Evolutionary conservation across 2,888 invertebrate species (phyloP), one percentile per base, ranked within the genome.

Genomic region (Caenorhabditis parvicauda): DNA sequence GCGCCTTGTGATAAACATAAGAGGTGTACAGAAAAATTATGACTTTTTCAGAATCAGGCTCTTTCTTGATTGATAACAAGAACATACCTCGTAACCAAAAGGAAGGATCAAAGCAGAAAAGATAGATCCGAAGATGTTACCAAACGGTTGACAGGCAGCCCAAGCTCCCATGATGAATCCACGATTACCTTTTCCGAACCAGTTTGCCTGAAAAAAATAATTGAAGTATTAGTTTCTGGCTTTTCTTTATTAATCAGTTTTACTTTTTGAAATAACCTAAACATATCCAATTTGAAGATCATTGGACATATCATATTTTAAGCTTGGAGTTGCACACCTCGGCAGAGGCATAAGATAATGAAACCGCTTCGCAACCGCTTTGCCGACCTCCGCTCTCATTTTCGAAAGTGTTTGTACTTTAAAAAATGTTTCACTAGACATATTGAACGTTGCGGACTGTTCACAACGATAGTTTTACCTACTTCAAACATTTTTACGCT

Each of bases 101-200:
- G 82, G 77, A 17, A 85, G 72, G 2, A 84, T 82, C 46, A 78
- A 61, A 0, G 83, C 81, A 5, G 82, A 82, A 68, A 83, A 72
- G 14, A 83, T 72, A 22, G 84, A 81, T 28, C 85, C 84, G 39
- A 85, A 76, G 43, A 85, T 85, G 67, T 85, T 85, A 25, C 85
- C 85, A 25, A 84, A 82, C 35, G 83, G 83, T n/a, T 84, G 84
- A 73, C 84, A 85, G 1, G 84, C 82, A 59, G 84, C 83, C 85
- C 85, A 85, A 7, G 83, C 55, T 21, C 85, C 85, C 67, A 84
- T 76, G 19, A 78, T 58, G 37, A 84, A 76, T 19, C 85, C 85
- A 14, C 84, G 83, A 64, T 84, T 84, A 54, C 67, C 80, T 75
- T 57, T 65, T 49, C 71, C 83, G 75, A 84, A 84, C 84, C 84